Conservation (phyloP, 2,113 vertebrate species). For the Sceloporus undulatus region DNA sequence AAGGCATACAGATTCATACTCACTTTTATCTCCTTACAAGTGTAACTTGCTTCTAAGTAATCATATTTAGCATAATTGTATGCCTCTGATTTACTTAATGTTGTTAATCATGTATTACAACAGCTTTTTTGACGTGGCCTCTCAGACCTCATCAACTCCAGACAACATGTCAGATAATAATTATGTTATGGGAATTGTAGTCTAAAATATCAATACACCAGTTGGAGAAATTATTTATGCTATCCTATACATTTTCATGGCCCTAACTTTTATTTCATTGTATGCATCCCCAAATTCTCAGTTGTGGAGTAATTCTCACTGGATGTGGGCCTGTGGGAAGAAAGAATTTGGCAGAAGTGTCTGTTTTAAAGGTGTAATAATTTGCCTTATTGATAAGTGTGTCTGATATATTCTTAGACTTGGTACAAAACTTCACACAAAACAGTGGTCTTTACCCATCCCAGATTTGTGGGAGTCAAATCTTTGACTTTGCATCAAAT, state of each 20-base stretch:
- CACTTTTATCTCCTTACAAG: not conserved
- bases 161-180: not conserved
- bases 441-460: not conserved
- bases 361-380: not conserved
- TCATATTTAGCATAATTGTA: not conserved
- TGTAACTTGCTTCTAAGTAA: not conserved
- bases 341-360: not conserved
- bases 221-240: not conserved
- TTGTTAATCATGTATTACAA: not conserved
- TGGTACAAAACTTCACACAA: not conserved
- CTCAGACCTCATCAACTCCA: not conserved
- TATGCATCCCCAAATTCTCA: no score
- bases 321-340: not conserved
- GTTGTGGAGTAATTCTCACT: no score
- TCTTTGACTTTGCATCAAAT: constrained; percentile 4
- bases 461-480: not conserved
- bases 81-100: not conserved
- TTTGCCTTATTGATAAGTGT: not conserved
- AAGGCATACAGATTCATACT: not conserved
- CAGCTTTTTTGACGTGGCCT: not conserved
- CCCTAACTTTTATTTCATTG: not conserved
- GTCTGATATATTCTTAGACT: not conserved
- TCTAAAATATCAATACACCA: not conserved
- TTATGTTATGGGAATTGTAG: not conserved
- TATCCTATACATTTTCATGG: not conserved